Evolutionary conservation across 2,888 invertebrate genomes (phyloP).

Genomic region (Athalia cordata): DNA sequence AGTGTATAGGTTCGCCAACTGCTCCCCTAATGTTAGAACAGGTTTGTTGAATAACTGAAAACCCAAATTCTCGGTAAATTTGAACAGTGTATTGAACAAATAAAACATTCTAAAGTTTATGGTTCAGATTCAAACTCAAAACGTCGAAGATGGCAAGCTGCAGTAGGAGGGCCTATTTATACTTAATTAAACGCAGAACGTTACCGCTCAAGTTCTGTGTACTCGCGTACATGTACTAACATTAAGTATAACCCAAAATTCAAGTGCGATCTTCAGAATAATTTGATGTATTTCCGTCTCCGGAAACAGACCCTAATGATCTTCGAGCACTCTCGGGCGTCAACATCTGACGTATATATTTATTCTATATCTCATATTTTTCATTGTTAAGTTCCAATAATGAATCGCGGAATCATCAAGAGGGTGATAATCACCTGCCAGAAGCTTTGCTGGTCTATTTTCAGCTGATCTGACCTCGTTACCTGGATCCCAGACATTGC

Average conservation of each 20-base stretch:
- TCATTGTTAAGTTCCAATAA: neutral
- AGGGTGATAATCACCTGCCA: too few relatives aligned
- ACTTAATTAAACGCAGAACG: constrained; percentile 29
- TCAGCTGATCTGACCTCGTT: too few relatives aligned
- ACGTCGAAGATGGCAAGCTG: constrained; percentile 1
- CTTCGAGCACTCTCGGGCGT: constrained; percentile 1
- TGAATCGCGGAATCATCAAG: neutral
- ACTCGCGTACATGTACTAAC: constrained; percentile 24
- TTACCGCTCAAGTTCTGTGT: constrained; percentile 19
- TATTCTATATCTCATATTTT: neutral
- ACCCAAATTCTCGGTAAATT: constrained; percentile 14
- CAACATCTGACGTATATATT: neutral
- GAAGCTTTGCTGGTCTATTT: too few relatives aligned
- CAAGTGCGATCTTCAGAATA: neutral
- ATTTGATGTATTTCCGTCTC: constrained; percentile 30
- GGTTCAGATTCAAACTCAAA: constrained; percentile 19
- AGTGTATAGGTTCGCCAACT: neutral
- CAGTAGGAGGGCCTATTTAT: constrained; percentile 7
- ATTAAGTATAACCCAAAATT: constrained; percentile 19
- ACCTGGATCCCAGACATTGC: too few relatives aligned
- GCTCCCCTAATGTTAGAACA: constrained; percentile 7
- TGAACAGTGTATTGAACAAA: constrained; percentile 4
- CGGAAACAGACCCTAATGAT: constrained; percentile 11
- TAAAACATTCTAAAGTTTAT: constrained; percentile 20
- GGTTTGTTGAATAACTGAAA: constrained; percentile 28